Evolutionary conservation across 2,888 invertebrate species (phyloP), one percentile per base, ranked within the genome.

Genomic region (Cepaea hortensis): DNA sequence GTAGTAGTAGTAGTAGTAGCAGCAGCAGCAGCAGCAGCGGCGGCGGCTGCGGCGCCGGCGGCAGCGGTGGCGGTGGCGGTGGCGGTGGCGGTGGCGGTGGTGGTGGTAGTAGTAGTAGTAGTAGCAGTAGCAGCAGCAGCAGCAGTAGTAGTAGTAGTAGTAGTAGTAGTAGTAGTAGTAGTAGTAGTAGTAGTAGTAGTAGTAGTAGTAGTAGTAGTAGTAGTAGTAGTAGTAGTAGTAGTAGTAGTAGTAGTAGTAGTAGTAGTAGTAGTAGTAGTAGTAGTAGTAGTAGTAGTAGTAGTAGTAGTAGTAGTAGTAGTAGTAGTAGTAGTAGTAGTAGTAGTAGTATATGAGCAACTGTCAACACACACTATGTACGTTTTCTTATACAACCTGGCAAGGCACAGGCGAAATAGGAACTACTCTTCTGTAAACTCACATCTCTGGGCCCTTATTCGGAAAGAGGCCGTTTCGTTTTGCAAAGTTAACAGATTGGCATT

Each of bases 181-280:
- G 65, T 65, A 1, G 35, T 35, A 1, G 35, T 35, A 35, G 35
- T 35, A 35, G 35, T 35, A 35, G 35, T 35, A 35, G 0, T 35
- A 35, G 35, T 35, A 35, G 35, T 35, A 35, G 35, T 35, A 35
- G 0, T 35, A 35, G 35, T 35, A 35, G 35, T 35, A 35, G 35
- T 35, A 35, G 35, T 35, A 35, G 35, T 35, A 35, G 35, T 35
- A 65, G 18, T 65, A 65, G 65, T 65, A 65, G 65, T 65, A 65
- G 65, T 65, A 65, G 65, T 65, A 65, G 65, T 65, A 65, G 18
- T 65, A 65, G 18, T 65, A 65, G 65, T 65, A 65, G 18, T 65
- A 65, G 65, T 65, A 65, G 65, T 65, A 65, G 65, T 65, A 65
- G 65, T 65, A 65, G 65, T 65, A 65, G 65, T 65, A 65, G 65